Evolutionary conservation across 1,140 invertebrate genomes (phyloP).

Genomic region (Brachionus asplanchnoidis): DNA sequence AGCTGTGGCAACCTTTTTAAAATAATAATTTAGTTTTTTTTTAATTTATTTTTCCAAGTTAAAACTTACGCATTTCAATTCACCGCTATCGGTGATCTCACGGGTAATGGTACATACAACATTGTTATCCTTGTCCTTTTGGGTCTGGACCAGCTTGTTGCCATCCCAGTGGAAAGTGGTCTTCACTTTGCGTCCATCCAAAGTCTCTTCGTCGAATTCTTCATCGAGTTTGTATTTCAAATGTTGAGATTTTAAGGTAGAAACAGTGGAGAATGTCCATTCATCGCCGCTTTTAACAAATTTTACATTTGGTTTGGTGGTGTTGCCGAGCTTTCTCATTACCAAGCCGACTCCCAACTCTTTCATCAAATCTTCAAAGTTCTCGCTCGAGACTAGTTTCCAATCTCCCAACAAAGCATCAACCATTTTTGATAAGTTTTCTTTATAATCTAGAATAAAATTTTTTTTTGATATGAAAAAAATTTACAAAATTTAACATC

Average conservation of each 20-base stretch:
- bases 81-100: conserved; percentile 31
- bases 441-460: neutral
- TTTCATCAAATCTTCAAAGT: conserved; percentile 42
- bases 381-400: conserved; percentile 40
- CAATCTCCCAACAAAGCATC: conserved; percentile 33
- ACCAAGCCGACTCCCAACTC: conserved; percentile 24
- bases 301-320: conserved; percentile 36
- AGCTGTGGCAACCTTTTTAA: conserved; percentile 11
- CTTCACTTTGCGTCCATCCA: conserved; percentile 39
- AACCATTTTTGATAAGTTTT: conserved; percentile 20
- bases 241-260: conserved; percentile 17
- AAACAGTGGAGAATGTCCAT: conserved; percentile 31
- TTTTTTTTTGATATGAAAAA: conserved; percentile 19
- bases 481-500: neutral
- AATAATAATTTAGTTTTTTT: neutral
- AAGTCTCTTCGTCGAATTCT: conserved; percentile 37
- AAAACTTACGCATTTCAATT: conserved; percentile 27
- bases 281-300: conserved; percentile 32
- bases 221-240: conserved; percentile 35
- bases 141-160: conserved; percentile 36
- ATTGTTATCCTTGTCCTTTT: conserved; percentile 41
- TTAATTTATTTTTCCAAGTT: no score
- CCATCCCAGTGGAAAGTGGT: conserved; percentile 19
- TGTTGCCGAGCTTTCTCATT: conserved; percentile 35
- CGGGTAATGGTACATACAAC: conserved; percentile 18